Base-by-base conservation (phyloP, 2,888 invertebrate genomes). In the Cryptocephalus moraei region DNA sequence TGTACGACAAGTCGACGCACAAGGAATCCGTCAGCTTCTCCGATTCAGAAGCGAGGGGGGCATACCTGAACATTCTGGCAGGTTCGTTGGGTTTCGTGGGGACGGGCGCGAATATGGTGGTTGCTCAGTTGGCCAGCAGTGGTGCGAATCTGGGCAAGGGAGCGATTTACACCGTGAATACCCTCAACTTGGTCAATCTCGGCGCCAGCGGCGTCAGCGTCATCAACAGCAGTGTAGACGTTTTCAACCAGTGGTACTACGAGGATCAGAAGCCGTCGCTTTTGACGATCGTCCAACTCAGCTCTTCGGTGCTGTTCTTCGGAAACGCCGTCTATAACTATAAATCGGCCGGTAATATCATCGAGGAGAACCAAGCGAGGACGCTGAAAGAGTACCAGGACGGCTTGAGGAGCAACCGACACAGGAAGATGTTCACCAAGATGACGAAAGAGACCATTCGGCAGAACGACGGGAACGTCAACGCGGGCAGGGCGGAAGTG, bases 31-130 rank as follows among this genome's bases (percentile, higher is more conserved):
- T 59, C 39, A 75, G 74, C 53, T 71, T 77, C 1, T 66, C 65
- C 31, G 74, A 79, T 57, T 61, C 75, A 0, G 78, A 79, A 48
- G 78, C 79, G 0, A 71, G 79, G n/a, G 75, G 75, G 41, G 78
- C 78, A 45, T 79, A 79, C 71, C 56, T 80, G 32, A 79, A 77
- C 62, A 76, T 80, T 39, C 72, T 75, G 0, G 77, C 77, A 1
- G 78, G 78, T 0, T 69, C 74, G 39, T 70, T 78, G 1, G 77
- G 79, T 0, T 67, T 79, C 8, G 73, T 73, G 0, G 76, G 77
- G 1, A 75, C 75, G 8, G 78, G 77, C 0, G 76, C 78, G 1
- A 71, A 69, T 55, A 66, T 66, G 8, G 57, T 74, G 32, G 67
- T 78, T 0, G 66, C 75, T 1, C 66, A 68, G 8, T 71, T 77